phyloP scores from a whole-genome alignment of 2,797 vertebrate genomes.

The Sebastes itinus region DNA sequence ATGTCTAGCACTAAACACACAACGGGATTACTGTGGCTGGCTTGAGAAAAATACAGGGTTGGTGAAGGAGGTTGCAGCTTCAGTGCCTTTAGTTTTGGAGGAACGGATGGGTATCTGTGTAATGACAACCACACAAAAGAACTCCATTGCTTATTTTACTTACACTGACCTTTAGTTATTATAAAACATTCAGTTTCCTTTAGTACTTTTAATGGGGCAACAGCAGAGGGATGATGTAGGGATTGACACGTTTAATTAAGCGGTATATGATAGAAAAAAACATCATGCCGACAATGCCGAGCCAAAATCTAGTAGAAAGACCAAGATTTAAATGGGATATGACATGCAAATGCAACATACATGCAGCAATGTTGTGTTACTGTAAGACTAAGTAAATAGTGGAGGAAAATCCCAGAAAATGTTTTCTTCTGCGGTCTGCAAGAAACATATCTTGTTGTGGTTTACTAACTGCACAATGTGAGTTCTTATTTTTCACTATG shows the following conservation, averaged over 20 bases:
- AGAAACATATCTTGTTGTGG: background rate
- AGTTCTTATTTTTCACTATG: background rate
- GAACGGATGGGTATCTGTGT: slow-evolving; percentile 17
- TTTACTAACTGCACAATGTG: background rate
- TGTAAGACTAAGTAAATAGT: background rate
- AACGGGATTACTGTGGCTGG: slow-evolving; percentile 36
- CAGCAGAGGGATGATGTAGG: background rate
- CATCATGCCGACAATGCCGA: too few relatives aligned
- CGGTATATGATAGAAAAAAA: background rate
- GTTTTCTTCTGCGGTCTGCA: slow-evolving; percentile 1
- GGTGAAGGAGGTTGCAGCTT: slow-evolving; percentile 14
- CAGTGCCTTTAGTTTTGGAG: slow-evolving; percentile 21
- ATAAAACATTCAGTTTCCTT: background rate
- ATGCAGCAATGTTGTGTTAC: slow-evolving; percentile 1
- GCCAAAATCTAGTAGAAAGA: background rate
- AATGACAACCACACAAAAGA: slow-evolving; percentile 3
- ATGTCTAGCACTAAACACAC: slow-evolving; percentile 53
- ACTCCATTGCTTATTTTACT: background rate
- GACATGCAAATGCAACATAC: slow-evolving; percentile 11
- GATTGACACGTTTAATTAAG: background rate
- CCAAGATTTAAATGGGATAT: background rate
- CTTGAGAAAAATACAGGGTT: slow-evolving; percentile 49
- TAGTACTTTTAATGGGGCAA: background rate
- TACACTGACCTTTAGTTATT: background rate
- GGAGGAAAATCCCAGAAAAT: background rate